Conservation (phyloP, 2,113 vertebrate species). For the Elachura formosa region DNA sequence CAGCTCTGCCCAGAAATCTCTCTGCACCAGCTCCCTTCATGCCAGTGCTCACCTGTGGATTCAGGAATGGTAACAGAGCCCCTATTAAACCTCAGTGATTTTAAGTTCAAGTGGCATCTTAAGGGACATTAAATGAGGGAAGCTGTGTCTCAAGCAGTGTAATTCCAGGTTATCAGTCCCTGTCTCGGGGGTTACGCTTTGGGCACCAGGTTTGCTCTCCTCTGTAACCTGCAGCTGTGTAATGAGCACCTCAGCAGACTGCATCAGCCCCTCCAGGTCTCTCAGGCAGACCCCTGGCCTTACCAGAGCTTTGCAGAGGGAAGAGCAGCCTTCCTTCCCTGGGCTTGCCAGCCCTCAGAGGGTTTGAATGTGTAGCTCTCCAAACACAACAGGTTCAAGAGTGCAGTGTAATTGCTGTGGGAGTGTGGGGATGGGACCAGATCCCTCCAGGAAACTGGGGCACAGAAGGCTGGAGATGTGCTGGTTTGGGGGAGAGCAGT, state of each 20-base stretch:
- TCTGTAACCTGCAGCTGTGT: background rate
- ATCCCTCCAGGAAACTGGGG: background rate
- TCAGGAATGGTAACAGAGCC: background rate
- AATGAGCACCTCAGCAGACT: background rate
- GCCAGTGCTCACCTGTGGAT: background rate
- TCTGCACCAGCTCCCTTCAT: background rate
- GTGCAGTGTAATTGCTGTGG: background rate
- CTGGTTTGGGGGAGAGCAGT: background rate
- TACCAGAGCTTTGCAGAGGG: background rate
- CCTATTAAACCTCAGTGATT: background rate
- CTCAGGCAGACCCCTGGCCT: background rate
- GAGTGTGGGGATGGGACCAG: background rate
- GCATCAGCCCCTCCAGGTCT: background rate
- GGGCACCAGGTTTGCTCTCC: background rate
- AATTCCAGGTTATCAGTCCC: background rate
- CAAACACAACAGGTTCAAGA: background rate
- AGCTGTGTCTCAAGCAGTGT: background rate
- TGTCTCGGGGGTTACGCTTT: background rate
- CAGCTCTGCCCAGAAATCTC: background rate
- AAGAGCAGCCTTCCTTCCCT: background rate
- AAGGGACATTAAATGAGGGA: background rate
- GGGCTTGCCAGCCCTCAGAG: background rate
- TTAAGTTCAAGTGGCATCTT: background rate
- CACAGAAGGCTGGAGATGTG: background rate
- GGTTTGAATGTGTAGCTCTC: background rate